Conservation (phyloP, 64 coral and sea anemone genomes). For the Anthopleura sola region DNA sequence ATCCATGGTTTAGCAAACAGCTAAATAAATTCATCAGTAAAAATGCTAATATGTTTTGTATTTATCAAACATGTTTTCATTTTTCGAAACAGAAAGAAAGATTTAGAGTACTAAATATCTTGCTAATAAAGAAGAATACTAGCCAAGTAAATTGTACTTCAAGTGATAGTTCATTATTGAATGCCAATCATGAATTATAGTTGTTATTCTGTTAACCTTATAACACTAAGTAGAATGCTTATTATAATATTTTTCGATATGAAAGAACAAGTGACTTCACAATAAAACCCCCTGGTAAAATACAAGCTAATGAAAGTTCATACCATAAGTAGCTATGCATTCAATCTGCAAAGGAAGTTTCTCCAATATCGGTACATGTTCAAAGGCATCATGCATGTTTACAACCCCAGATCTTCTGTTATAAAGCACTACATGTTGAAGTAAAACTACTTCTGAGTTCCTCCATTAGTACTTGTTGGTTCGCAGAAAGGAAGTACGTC, state of each 20-base stretch:
- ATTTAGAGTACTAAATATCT: too few relatives aligned
- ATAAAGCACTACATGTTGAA: not conserved
- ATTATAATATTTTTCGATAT: not conserved
- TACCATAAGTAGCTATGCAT: conserved; percentile 97
- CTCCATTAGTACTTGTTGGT: not conserved
- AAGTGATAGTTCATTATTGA: too few relatives aligned
- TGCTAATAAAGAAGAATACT: too few relatives aligned
- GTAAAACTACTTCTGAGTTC: not conserved
- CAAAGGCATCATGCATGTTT: conserved; percentile 99
- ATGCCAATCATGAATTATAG: too few relatives aligned
- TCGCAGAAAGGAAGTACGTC: conserved; percentile 21
- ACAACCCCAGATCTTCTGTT: not conserved
- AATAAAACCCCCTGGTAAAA: not conserved
- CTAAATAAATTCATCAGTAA: too few relatives aligned
- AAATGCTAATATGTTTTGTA: too few relatives aligned
- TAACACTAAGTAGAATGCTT: too few relatives aligned
- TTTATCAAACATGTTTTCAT: too few relatives aligned
- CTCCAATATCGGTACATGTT: conserved; percentile 93
- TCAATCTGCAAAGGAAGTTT: conserved; percentile 95
- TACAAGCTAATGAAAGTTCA: not conserved
- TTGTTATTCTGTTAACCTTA: too few relatives aligned
- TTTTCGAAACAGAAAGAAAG: not conserved
- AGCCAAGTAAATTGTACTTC: too few relatives aligned
- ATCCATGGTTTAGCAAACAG: too few relatives aligned
- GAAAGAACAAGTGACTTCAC: not conserved